Conservation (phyloP, 2,113 vertebrate species). For the Chaetura pelagica region DNA sequence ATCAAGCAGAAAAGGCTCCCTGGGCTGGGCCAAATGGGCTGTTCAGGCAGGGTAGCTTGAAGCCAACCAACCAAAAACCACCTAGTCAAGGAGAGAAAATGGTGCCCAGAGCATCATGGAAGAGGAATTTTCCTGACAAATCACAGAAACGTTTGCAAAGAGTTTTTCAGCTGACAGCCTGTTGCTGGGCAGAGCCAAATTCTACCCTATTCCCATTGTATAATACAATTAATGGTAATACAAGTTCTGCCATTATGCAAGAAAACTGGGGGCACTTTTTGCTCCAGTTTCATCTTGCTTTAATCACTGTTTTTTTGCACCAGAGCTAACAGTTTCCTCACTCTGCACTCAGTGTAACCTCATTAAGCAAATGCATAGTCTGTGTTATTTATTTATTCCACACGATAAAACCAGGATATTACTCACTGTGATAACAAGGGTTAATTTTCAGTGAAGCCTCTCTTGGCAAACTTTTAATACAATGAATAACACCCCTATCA, state of each 20-base stretch:
- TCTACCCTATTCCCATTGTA: background rate
- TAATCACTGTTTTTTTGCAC: background rate
- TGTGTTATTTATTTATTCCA: conserved; percentile 61
- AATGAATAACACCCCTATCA: conserved; percentile 3
- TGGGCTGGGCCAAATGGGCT: fast-evolving
- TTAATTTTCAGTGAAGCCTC: conserved; percentile 51
- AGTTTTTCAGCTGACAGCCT: background rate
- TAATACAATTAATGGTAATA: background rate
- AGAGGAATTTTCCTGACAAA: background rate
- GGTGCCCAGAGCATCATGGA: fast-evolving
- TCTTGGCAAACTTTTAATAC: conserved; percentile 65
- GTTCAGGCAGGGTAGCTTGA: fast-evolving
- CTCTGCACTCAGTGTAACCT: conserved; percentile 27
- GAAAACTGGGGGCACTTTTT: background rate
- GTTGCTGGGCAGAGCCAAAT: background rate
- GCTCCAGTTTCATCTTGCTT: background rate
- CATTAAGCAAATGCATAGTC: conserved; percentile 40
- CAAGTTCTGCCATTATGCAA: background rate
- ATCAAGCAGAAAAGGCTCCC: background rate
- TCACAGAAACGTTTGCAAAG: background rate
- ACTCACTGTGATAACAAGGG: conserved; percentile 39
- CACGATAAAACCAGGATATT: conserved; percentile 72
- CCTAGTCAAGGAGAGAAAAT: fast-evolving
- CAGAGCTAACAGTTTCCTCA: background rate
- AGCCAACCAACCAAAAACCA: background rate